A percentile compares a stretch with the other conserved stretches of the same genome.
phyloP scores from a whole-genome alignment of 2,797 vertebrate species.

The Coccyzus lansbergi region DNA sequence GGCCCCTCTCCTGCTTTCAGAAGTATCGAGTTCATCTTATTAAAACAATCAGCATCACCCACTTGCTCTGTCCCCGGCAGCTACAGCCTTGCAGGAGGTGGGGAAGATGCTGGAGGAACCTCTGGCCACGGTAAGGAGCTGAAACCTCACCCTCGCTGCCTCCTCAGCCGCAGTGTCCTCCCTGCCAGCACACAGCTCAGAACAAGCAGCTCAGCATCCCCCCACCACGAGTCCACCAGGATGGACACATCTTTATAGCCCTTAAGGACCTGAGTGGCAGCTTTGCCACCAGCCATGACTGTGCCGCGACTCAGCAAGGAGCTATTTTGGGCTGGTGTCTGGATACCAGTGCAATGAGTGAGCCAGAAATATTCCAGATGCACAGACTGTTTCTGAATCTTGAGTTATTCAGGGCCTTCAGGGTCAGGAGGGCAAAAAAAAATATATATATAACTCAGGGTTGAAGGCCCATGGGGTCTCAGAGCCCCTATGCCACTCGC shows the following conservation, averaged over 20 bases:
- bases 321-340: conserved; percentile 25
- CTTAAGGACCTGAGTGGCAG: rapidly evolving
- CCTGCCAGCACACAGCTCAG: too few species aligned
- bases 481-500: not conserved
- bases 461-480: not conserved
- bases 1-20: not conserved
- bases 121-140: rapidly evolving
- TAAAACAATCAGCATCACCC: not conserved
- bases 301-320: not conserved
- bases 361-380: conserved; percentile 9
- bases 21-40: not conserved
- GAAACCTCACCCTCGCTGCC: too few species aligned
- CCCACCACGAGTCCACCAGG: rapidly evolving
- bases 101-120: not conserved
- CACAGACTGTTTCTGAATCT: not conserved
- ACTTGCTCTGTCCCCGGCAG: rapidly evolving
- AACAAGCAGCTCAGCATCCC: too few species aligned
- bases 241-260: not conserved
- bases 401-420: not conserved
- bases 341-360: not conserved
- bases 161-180: too few species aligned
- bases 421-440: not conserved
- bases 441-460: too few species aligned
- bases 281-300: not conserved
- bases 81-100: not conserved